Evolutionary conservation across 1,140 invertebrate species (phyloP).

Genomic region (Halesus radiatus): DNA sequence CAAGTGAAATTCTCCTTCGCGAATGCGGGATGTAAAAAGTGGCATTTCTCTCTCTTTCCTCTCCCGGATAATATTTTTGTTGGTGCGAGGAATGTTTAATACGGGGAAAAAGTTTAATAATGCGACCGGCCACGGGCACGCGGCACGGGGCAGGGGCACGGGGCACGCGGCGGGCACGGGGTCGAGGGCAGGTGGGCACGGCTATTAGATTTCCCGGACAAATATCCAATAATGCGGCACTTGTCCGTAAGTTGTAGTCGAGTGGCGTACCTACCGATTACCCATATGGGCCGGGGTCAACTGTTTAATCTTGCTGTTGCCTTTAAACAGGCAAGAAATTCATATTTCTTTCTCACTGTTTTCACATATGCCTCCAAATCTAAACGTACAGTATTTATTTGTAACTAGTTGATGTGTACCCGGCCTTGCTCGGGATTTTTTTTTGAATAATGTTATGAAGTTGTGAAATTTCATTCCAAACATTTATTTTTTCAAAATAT

Average conservation of each 20-base stretch:
- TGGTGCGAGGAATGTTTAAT: slow-evolving; percentile 57
- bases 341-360: no score
- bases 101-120: slow-evolving; percentile 59
- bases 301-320: no score
- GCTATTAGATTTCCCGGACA: slow-evolving; percentile 59
- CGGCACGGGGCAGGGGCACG: background rate
- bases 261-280: slow-evolving; percentile 2
- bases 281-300: no score
- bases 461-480: no score
- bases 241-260: slow-evolving; percentile 37
- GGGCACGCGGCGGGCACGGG: background rate
- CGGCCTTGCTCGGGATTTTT: no score
- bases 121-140: slow-evolving; percentile 12
- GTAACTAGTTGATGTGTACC: no score
- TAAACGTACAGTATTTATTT: no score
- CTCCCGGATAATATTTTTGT: slow-evolving; percentile 42
- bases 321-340: no score
- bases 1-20: slow-evolving; percentile 2
- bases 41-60: slow-evolving; percentile 16
- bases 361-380: no score
- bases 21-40: slow-evolving; percentile 14
- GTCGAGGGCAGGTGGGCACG: slow-evolving; percentile 46
- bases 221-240: slow-evolving; percentile 58
- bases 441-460: no score
- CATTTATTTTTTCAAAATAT: no score